Percentiles rank a stretch among this genome's conserved stretches.
Evolutionary conservation across 2,113 vertebrate genomes (phyloP).

Genomic region (Pongo pygmaeus): DNA sequence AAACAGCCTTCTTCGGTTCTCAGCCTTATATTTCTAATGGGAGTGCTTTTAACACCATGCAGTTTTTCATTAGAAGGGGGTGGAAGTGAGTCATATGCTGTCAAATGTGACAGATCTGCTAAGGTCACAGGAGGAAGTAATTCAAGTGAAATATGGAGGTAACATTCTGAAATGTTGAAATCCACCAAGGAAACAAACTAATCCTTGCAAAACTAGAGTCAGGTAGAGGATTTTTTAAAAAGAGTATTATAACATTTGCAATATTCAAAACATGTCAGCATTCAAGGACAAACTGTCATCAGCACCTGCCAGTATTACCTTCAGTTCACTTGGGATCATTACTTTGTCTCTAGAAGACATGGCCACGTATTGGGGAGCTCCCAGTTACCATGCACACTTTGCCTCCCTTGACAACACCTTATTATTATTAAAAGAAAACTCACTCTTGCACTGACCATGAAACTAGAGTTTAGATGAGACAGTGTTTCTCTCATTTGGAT

Average conservation of each 20-base stretch:
- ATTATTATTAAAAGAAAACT: conserved; percentile 59
- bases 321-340: conserved; percentile 25
- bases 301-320: conserved; percentile 39
- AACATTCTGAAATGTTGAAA: conserved; percentile 67
- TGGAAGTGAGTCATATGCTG: background rate
- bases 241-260: conserved; percentile 1
- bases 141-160: conserved; percentile 73
- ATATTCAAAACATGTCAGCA: conserved; percentile 41
- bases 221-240: conserved; percentile 45
- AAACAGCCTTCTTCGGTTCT: background rate
- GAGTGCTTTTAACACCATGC: background rate
- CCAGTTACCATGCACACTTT: conserved; percentile 34
- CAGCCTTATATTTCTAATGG: background rate
- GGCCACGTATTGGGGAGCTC: conserved; percentile 27
- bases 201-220: conserved; percentile 29
- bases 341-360: background rate
- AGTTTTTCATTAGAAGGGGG: background rate
- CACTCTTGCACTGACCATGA: conserved; percentile 57
- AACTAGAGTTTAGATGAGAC: conserved; percentile 69
- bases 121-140: conserved; percentile 72
- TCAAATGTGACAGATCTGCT: conserved; percentile 27
- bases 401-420: conserved; percentile 27
- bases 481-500: conserved; percentile 68
- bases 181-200: conserved; percentile 75
- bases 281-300: conserved; percentile 46